Evolutionary conservation across 1,140 invertebrate genomes (phyloP).

Genomic region (Contarinia nasturtii): DNA sequence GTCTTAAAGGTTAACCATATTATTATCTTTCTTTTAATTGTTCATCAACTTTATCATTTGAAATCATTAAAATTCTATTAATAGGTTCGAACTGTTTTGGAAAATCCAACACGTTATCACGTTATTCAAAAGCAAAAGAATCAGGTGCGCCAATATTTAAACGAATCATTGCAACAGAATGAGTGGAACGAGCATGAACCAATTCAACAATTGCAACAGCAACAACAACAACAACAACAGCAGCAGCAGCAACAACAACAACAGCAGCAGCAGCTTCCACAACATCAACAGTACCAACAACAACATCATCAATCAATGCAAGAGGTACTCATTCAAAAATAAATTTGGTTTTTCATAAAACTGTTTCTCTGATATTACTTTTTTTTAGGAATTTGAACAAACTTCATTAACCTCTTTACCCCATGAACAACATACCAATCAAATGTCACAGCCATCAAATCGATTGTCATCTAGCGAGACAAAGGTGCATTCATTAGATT

Average conservation of each 20-base stretch:
- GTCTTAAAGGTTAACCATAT: constrained; percentile 53
- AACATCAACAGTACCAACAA: constrained; percentile 23
- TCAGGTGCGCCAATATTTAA: constrained; percentile 70
- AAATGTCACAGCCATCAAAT: no score
- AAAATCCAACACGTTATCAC: constrained; percentile 82
- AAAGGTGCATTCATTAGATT: no score
- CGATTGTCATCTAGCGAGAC: no score
- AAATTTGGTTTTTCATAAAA: no score
- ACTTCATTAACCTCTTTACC: no score
- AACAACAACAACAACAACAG: background rate
- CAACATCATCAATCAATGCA: constrained; percentile 13
- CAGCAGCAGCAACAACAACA: background rate
- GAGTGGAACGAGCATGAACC: constrained; percentile 7
- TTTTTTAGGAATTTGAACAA: no score
- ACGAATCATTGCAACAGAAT: constrained; percentile 46
- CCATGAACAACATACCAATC: no score
- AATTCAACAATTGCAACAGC: background rate
- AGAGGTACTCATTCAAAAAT: no score
- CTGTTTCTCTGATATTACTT: no score
- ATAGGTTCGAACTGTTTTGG: constrained; percentile 62
- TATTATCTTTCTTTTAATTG: no score
- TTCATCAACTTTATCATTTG: no score
- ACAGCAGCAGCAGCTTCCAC: constrained; percentile 11
- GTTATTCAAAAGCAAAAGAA: constrained; percentile 76
- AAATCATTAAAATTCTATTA: constrained; percentile 1